Evolutionary conservation across 2,888 invertebrate species (phyloP), one percentile per base, ranked within the genome.

Genomic region (Tenthredo amoena): DNA sequence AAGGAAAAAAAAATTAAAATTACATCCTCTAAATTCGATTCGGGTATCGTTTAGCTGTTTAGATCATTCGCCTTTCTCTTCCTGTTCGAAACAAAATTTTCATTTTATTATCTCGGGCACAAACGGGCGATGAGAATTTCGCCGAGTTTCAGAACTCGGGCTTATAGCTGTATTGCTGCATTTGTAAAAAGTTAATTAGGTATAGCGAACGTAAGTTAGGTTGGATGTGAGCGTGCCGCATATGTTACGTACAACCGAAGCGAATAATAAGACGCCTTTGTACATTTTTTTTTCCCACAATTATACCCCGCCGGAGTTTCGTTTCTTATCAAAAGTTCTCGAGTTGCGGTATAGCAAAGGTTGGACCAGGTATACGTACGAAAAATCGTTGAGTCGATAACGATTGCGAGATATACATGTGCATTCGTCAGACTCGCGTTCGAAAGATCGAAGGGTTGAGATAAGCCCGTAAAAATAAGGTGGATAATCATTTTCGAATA

Each of bases 161-260:
- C 62, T 26, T 62, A 0, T 62, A 26, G 21, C 21, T n/a, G n/a
- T 50, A 50, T 50, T n/a, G 18, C 50, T 50, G 10, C n/a, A 55
- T 62, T 12, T 34, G 74, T 43, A 74, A 74, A 43, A 74, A 74
- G 74, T 74, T 74, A 74, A 74, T 74, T 74, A 43, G 74, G 43
- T 74, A 74, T n/a, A 43, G 34, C 68, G 31, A 68, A 34, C 7
- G 34, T 34, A 18, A 43, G 43, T 21, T 26, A 12, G 21, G 71
- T 72, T 34, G 6, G 18, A 31, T n/a, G 15, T n/a, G 34, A n/a
- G 31, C 31, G 40, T 72, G 71, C 71, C 62, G 21, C n/a, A n/a
- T n/a, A 6, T 58, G 18, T 58, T 58, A 58, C 5, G 58, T 58
- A 47, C 12, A 47, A 65, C 65, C 26, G 26, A 26, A 65, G 12